Evolutionary conservation across 2,888 invertebrate genomes (phyloP), one percentile per base, ranked within the genome.

Genomic region (Iselma pallidipennis): DNA sequence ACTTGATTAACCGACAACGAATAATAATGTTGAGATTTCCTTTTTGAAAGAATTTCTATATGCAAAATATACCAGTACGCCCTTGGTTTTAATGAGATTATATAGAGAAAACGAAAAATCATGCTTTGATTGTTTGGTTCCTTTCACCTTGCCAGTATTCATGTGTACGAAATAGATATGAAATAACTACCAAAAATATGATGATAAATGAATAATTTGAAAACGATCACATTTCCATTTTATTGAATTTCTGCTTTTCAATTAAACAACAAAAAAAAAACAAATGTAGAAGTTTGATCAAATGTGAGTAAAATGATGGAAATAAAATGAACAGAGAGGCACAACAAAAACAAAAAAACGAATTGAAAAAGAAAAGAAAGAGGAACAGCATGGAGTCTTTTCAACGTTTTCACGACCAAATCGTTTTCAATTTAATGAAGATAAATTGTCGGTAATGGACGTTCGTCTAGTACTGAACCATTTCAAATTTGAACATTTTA

Each of bases 361-460:
- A n/a, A n/a, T n/a, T n/a, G n/a, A n/a, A n/a, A n/a, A n/a, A n/a
- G n/a, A n/a, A n/a, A n/a, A n/a, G n/a, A n/a, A n/a, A n/a, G n/a
- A n/a, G 4, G 21, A 37, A 6, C 23, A 23, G 23, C 23, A 45
- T 45, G 45, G 12, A 45, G 45, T 45, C 45, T 23, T 45, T 45
- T 45, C 45, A 45, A 45, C 45, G 21, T 45, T 45, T 45, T 45
- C 45, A 45, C 23, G 45, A 45, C 23, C 45, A 45, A 45, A 45
- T 45, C 45, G 45, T 45, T 45, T 21, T 5, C 45, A 45, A 21
- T 45, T 45, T 45, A 45, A 45, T 45, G 45, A 45, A 45, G 45
- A 45, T 45, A 45, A 45, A 45, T 45, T 45, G 45, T 45, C 23
- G 45, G 23, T 45, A 45, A 45, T 45, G 45, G 45, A 21, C 45